Conservation (phyloP, 2,797 vertebrate genomes). For the Sylvia borin region DNA sequence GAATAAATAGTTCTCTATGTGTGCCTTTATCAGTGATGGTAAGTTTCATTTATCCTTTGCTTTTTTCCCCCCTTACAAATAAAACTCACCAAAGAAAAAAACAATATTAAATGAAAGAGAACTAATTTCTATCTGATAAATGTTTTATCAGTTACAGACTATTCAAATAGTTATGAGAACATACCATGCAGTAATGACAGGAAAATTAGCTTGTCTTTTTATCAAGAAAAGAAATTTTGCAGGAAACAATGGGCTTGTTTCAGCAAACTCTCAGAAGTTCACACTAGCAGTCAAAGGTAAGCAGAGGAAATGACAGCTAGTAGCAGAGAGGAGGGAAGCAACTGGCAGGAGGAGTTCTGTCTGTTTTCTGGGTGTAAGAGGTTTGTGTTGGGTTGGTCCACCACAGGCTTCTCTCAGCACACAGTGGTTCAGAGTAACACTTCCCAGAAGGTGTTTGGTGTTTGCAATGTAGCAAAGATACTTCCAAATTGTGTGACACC, state of each 20-base stretch:
- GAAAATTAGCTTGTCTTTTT: background rate
- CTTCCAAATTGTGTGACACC: background rate
- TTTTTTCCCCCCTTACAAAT: background rate
- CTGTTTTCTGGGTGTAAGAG: background rate
- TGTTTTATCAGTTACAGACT: background rate
- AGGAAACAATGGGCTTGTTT: background rate
- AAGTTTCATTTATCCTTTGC: accelerated
- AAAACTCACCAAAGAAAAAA: background rate
- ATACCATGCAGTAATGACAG: background rate
- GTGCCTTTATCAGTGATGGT: background rate
- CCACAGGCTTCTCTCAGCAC: background rate
- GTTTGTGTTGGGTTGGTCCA: background rate
- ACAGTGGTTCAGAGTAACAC: background rate
- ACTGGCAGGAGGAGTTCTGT: background rate
- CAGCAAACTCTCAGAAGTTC: background rate
- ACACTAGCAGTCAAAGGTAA: background rate
- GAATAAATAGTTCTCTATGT: background rate
- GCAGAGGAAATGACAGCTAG: background rate
- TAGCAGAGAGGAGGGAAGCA: background rate
- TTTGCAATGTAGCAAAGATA: background rate
- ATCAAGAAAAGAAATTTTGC: background rate
- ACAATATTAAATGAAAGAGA: background rate
- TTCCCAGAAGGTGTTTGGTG: background rate
- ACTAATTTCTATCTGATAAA: background rate
- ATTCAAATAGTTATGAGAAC: background rate